These are phyloP conservation scores for Colostygia pectinataria DNA, from an alignment of 2,888 invertebrate genomes.

Conservation along the genomic window DNA sequence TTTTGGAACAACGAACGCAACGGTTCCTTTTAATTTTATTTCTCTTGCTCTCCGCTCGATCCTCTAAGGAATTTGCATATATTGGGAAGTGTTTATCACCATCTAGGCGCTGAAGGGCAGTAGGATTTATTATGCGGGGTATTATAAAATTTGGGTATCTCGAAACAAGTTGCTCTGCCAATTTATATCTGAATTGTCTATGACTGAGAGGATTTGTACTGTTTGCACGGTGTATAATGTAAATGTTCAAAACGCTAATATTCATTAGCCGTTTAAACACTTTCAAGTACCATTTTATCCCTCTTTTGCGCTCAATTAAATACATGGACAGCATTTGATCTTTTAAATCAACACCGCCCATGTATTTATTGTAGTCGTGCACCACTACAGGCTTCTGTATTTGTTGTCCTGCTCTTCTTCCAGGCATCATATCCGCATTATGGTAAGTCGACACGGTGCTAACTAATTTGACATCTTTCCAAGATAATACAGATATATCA, in stretches of 20 bases:
- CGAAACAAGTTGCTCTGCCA: too few relatives aligned
- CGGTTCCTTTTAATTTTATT: too few relatives aligned
- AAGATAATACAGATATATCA: neutral
- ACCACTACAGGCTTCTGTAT: slow-evolving; percentile 13
- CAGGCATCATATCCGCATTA: neutral
- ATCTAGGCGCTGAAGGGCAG: too few relatives aligned
- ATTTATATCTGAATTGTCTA: too few relatives aligned
- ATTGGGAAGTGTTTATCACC: too few relatives aligned
- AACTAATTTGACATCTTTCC: slow-evolving; percentile 10
- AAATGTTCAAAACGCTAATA: slow-evolving; percentile 20
- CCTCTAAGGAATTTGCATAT: too few relatives aligned
- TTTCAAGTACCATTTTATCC: slow-evolving; percentile 32
- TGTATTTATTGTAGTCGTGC: slow-evolving; percentile 32
- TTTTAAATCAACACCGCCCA: slow-evolving; percentile 36
- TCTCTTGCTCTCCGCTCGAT: too few relatives aligned
- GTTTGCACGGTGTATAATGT: neutral
- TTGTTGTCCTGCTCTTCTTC: slow-evolving; percentile 7
- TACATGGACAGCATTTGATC: slow-evolving; percentile 33
- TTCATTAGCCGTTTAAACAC: slow-evolving; percentile 30
- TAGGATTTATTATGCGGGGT: too few relatives aligned
- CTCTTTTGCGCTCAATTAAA: slow-evolving; percentile 31
- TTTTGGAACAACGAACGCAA: too few relatives aligned
- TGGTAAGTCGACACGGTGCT: slow-evolving; percentile 5
- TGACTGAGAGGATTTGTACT: too few relatives aligned
- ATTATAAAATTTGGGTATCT: too few relatives aligned